These are phyloP conservation scores for Paragorgia papillata DNA, from an alignment of 92 coral and sea anemone species.

Conservation along the genomic window DNA sequence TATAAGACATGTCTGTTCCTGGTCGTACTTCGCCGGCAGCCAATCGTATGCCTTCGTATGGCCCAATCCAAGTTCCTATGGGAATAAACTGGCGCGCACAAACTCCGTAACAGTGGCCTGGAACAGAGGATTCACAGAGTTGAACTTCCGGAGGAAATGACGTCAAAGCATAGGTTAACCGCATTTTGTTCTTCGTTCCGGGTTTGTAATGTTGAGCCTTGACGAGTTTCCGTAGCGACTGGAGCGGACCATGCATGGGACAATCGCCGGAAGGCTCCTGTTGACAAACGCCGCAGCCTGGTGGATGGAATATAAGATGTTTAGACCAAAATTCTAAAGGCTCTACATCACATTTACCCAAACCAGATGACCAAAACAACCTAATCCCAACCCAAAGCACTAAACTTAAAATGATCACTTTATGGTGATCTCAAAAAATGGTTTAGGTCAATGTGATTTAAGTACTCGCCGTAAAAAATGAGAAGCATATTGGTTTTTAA, in stretches of 20 bases:
- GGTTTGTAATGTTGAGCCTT: slow-evolving; percentile 47
- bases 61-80: slow-evolving; percentile 86
- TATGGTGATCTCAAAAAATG: no score
- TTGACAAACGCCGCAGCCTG: slow-evolving; percentile 45
- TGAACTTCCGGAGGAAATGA: slow-evolving; percentile 85
- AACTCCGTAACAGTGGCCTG: slow-evolving; percentile 79
- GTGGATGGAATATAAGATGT: not conserved
- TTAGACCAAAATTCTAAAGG: no score
- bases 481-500: no score
- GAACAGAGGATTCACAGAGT: slow-evolving; percentile 80
- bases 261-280: slow-evolving; percentile 32
- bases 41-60: slow-evolving; percentile 79
- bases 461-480: no score
- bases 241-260: slow-evolving; percentile 45
- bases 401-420: no score
- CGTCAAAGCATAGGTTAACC: slow-evolving; percentile 57
- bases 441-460: no score
- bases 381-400: no score
- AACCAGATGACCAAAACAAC: no score
- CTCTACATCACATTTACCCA: no score
- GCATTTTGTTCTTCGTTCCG: slow-evolving; percentile 60
- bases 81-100: slow-evolving; percentile 73
- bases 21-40: slow-evolving; percentile 53
- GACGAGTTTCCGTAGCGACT: slow-evolving; percentile 24
- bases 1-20: slow-evolving; percentile 61